Evolutionary conservation across 2,797 vertebrate genomes (phyloP), one percentile per base, ranked within the genome.

Genomic region (Cercopithecus petaurista): DNA sequence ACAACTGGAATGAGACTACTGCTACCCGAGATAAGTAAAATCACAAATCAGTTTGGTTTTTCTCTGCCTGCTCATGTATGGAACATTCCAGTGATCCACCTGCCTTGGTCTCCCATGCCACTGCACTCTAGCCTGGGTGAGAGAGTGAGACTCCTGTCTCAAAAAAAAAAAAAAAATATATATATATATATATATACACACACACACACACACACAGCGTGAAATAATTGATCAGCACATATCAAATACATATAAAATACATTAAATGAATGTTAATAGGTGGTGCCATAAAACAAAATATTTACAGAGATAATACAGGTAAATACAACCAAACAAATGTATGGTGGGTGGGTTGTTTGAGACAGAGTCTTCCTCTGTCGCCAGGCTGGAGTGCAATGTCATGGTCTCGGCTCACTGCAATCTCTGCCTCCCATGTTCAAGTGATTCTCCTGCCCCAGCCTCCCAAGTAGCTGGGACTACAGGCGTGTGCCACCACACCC

Each of bases 151-250:
- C 14, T 33, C 61, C 19, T 1, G 0, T 64, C 61, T 64, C 30
- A 17, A 64, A 64, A 15, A 10, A 64, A 64, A 33, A 82, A 22
- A 57, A 82, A 39, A 82, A 30, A 41, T 46, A 46, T 46, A 46
- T 48, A 48, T 48, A 48, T 14, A 48, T 0, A 48, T 0, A 19
- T 0, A 7, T 0, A 43, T 0, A 43, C 9, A 10, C 43, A 43
- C 2, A 46, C 43, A 43, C 9, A 43, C 43, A 43, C 43, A 43
- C 43, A 46, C 43, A 46, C 10, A 46, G 43, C 5, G 50, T 50
- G 55, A 82, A 82, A 82, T 59, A 43, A 82, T 41, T 82, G 15
- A 59, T 5, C 26, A 43, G 36, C 39, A 43, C 59, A 41, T 3
- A 7, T 43, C 55, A 41, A 59, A 43, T 17, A 59, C 36, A 28